Evolutionary conservation across 2,797 vertebrate genomes (phyloP).

Genomic region (Thunnus albacares): DNA sequence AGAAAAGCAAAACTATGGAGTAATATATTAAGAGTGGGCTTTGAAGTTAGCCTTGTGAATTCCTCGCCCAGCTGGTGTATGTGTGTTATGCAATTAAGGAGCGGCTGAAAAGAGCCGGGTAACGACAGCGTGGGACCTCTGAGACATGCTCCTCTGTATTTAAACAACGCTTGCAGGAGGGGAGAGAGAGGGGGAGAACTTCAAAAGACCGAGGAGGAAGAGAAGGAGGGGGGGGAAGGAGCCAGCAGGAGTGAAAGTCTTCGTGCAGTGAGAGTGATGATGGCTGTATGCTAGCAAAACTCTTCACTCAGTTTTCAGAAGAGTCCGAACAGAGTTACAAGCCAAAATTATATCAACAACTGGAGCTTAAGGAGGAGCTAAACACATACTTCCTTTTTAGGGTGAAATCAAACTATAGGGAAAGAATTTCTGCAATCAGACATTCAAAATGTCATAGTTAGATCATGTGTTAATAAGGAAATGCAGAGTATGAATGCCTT

Average conservation of each 20-base stretch:
- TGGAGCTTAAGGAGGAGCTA: background rate
- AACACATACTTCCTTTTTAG: background rate
- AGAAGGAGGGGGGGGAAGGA: slow-evolving; percentile 8
- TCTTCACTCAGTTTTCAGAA: slow-evolving; percentile 24
- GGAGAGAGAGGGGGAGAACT: slow-evolving; percentile 15
- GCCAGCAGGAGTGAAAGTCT: slow-evolving; percentile 26
- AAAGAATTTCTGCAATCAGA: background rate
- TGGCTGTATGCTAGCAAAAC: slow-evolving; percentile 11
- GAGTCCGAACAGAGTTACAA: background rate
- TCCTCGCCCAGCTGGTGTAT: slow-evolving; percentile 76
- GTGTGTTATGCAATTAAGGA: slow-evolving; percentile 66
- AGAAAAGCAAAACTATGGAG: slow-evolving; percentile 15
- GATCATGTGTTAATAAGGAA: background rate
- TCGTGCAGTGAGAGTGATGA: slow-evolving; percentile 45
- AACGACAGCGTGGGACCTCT: slow-evolving; percentile 48
- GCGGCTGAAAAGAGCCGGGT: slow-evolving; percentile 40
- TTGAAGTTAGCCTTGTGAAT: slow-evolving; percentile 65
- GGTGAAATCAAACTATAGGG: background rate
- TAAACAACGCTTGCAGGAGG: slow-evolving; percentile 36
- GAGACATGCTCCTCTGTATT: slow-evolving; percentile 47
- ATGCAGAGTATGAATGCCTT: background rate
- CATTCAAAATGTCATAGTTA: background rate
- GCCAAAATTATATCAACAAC: slow-evolving; percentile 32
- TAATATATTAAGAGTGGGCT: slow-evolving; percentile 44
- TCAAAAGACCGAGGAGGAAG: slow-evolving; percentile 37